Conservation (phyloP, 2,113 vertebrate species). For the Aegithalos caudatus region DNA sequence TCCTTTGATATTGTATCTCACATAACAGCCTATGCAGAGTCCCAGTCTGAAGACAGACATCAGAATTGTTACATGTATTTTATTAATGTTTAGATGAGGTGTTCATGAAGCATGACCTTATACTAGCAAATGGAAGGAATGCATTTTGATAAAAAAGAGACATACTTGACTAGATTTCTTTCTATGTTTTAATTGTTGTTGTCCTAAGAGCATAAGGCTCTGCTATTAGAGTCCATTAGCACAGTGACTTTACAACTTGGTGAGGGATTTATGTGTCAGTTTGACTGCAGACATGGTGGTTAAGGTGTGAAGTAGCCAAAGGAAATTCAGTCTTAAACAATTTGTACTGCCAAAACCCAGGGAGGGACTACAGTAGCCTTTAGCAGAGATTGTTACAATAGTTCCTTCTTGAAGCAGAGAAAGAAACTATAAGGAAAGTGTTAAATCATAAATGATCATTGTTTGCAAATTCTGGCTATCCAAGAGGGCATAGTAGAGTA, state of each 20-base stretch:
- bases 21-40: background rate
- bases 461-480: background rate
- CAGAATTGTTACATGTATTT: background rate
- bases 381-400: background rate
- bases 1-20: background rate
- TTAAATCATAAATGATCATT: background rate
- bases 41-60: background rate
- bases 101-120: background rate
- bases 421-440: background rate
- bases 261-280: background rate
- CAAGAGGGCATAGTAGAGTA: background rate
- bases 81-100: background rate
- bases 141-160: background rate
- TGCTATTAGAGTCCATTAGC: background rate
- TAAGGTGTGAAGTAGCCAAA: background rate
- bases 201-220: background rate
- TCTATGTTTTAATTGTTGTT: background rate
- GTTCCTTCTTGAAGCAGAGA: background rate
- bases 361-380: background rate
- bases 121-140: background rate
- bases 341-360: background rate
- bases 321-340: background rate
- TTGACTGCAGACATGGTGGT: background rate
- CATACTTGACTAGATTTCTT: background rate
- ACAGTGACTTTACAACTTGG: background rate